Evolutionary conservation across 2,113 vertebrate genomes (phyloP).

Genomic region (Callionymus lyra): DNA sequence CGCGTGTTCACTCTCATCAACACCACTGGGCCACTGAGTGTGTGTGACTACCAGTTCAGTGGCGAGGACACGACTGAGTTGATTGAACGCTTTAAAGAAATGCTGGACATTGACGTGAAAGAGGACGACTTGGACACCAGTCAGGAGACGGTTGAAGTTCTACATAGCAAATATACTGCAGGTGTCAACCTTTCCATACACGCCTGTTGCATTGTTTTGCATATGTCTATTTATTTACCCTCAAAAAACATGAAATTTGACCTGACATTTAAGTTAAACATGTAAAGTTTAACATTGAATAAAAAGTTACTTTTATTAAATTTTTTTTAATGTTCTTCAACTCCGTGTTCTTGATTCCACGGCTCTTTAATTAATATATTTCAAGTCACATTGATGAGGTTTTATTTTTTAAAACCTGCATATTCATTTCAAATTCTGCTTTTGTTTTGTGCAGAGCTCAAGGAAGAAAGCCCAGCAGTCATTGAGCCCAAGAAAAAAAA

Average conservation of each 20-base stretch:
- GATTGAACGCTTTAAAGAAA: constrained; percentile 62
- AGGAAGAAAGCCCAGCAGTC: background rate
- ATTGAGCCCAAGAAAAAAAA: constrained; percentile 20
- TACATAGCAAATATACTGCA: background rate
- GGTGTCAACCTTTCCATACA: constrained; percentile 18
- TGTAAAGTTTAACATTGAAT: too few species aligned
- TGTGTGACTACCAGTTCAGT: constrained; percentile 68
- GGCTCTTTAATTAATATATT: too few species aligned
- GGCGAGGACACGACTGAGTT: constrained; percentile 57
- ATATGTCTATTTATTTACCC: too few species aligned
- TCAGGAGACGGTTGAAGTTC: constrained; percentile 39
- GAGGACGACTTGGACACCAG: constrained; percentile 49
- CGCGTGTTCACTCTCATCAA: constrained; percentile 55
- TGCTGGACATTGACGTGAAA: constrained; percentile 49
- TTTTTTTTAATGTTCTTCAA: too few species aligned
- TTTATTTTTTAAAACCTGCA: too few species aligned
- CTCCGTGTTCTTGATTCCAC: too few species aligned
- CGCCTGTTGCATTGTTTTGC: too few species aligned
- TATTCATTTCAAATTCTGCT: too few species aligned
- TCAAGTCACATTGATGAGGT: too few species aligned
- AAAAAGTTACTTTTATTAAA: too few species aligned
- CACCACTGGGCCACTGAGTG: constrained; percentile 31
- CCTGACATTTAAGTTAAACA: too few species aligned
- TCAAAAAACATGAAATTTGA: too few species aligned
- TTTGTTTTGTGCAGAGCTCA: constrained; percentile 29